Base-by-base conservation (phyloP, 53 echinoderm and acorn worm genomes). In the Zoroaster sp. region DNA sequence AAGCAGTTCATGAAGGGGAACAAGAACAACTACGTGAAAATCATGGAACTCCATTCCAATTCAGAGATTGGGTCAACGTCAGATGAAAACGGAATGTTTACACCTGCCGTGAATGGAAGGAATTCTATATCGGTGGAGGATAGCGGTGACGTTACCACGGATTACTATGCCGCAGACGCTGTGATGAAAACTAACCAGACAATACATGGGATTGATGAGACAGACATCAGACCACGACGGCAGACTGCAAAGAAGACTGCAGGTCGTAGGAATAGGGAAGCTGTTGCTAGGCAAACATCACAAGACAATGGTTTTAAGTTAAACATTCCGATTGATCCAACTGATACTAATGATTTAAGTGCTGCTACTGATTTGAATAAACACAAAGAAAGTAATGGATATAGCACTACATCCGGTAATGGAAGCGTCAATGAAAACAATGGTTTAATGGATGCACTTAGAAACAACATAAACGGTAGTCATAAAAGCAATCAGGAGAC, bases 281-380 rank as follows among this genome's bases (percentile, higher is more conserved):
- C 86, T 43, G 75, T 39, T 42, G 33, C 73, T 2, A 43, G 69
- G 43, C 66, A 75, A 69, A 11, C 83, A 3, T 13, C 72, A 25
- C 83, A 47, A n/a, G 35, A 38, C 13, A 92, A 82, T 42, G 69
- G 71, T 67, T 35, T 92, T 52, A 70, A 71, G 18, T 51, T 92
- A 21, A 92, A 92, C 89, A 92, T 89, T 46, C 86, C 93, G 6
- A n/a, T 53, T 82, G 93, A 86, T 21, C 72, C 63, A 68, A 41
- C 66, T 40, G 54, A 53, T 42, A 32, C 74, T 53, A 82, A 91
- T 51, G 78, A 91, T 34, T 47, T 47, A 20, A 82, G 67, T 67
- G 63, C 74, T 63, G 74, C 47, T 8, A 70, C 32, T 23, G 30
- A 83, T 85, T 83, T 45, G 35, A 66, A 69, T 1, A 75, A 47